Evolutionary conservation across 2,797 vertebrate genomes (phyloP), one percentile per base, ranked within the genome.

Genomic region (Parotocinclus haroldoi): DNA sequence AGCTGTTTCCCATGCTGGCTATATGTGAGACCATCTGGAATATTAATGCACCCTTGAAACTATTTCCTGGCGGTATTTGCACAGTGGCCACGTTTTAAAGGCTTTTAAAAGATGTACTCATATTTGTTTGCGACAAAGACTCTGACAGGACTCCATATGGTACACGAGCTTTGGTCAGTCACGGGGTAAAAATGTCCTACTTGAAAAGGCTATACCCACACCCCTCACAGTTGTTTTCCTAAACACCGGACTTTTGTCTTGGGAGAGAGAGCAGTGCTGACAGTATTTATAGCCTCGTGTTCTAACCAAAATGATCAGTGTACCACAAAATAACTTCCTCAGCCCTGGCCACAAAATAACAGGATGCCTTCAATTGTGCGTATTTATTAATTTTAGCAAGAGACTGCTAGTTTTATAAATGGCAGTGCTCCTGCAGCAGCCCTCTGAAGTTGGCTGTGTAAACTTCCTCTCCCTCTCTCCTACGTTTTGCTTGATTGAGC

Each of bases 241-340:
- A 80, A 86, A 87, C 87, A 87, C 78, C 78, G 80, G 85, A 84
- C 86, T 88, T 84, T 78, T 67, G 66, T 76, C 80, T 80, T 79
- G 80, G 37, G 78, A 81, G 79, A 81, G 79, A 78, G 80, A 60
- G 78, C 70, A 76, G 81, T 59, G 62, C 86, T 86, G 85, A 85
- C 86, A 88, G 84, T 90, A 91, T 92, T 91, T 92, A 89, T 91
- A 91, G 87, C 79, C 74, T 78, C 74, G 81, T 84, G 86, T 88
- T 89, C 86, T 88, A 83, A 91, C 90, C 89, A 88, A 90, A 89
- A 90, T 89, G 74, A 90, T 89, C 88, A 89, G 86, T 86, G 85
- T 85, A 89, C 90, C 89, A 87, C 88, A 87, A 89, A 90, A 90
- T 89, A 87, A 90, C 88, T 91, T 90, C 88, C 90, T 89, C 82